phyloP scores from a whole-genome alignment of 2,113 vertebrate genomes.

The Grammomys surdaster region DNA sequence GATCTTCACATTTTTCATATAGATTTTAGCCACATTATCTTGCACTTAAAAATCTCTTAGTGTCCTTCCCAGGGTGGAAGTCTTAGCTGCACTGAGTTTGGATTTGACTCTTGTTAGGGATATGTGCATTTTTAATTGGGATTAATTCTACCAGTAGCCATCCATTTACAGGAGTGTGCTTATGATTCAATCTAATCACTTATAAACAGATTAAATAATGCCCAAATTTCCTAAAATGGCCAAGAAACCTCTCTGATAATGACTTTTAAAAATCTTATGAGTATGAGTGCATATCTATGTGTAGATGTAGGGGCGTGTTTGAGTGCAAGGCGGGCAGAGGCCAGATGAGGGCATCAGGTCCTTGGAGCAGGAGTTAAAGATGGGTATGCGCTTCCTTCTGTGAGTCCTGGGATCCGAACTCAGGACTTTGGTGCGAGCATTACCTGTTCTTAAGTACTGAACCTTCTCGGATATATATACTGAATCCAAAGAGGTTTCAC shows the following conservation, averaged over 20 bases:
- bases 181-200: background rate
- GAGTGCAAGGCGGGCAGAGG: background rate
- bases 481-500: constrained; percentile 6
- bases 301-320: background rate
- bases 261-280: background rate
- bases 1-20: background rate
- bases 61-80: background rate
- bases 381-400: background rate
- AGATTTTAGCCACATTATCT: background rate
- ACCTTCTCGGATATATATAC: background rate
- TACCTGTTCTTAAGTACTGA: background rate
- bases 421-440: background rate
- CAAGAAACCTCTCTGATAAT: background rate
- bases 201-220: background rate
- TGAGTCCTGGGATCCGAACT: background rate
- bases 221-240: background rate
- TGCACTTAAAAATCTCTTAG: background rate
- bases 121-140: background rate
- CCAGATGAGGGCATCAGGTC: background rate
- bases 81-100: background rate
- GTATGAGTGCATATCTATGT: too few species aligned
- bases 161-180: background rate
- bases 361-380: background rate
- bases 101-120: background rate
- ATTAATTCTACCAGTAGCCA: background rate